Base-by-base conservation (phyloP, 2,113 vertebrate genomes). In the Heterocephalus glaber region DNA sequence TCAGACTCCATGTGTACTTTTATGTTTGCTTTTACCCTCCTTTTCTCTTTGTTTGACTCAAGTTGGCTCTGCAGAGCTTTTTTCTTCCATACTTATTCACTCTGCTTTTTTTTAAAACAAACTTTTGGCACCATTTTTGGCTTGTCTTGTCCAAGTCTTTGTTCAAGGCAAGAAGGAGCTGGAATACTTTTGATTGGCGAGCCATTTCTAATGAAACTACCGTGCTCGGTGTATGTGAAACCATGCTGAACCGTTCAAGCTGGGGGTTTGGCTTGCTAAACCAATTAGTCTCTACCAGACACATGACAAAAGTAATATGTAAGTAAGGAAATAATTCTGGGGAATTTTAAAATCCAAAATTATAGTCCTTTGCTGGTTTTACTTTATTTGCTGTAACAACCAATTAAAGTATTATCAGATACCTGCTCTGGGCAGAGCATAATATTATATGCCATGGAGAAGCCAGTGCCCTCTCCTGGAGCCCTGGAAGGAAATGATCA, bases 281-380 rank as follows among this genome's bases (percentile, higher is more conserved):
- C 76, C 66, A 24, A 30, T 66, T 61, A 44, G 9, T 83, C 38
- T 94, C 41, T 92, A 41, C 33, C 6, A 74, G 49, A 26, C 56
- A 24, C 30, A 66, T n/a, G 22, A 41, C 20, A 74, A 14, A 58
- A 90, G 20, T 79, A 68, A 47, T 7, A 13, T 44, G 44, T n/a
- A n/a, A n/a, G 41, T 26, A 83, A 96, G 86, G 60, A 85, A 87
- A 66, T 0, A 77, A 63, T 84, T 72, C n/a, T 70, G 60, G 74
- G n/a, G 56, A 65, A 65, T 68, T 93, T 96, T 68, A 77, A 92
- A 84, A 96, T 81, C 49, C 44, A 38, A 85, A 90, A 86, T 68
- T 76, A 74, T 63, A 30, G 54, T 65, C 54, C n/a, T 49, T 3
- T 60, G 60, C 72, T 82, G 60, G 10, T 80, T 91, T 92, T 52